These are phyloP conservation scores for Brienomyrus longianalis DNA, from an alignment of 2,113 vertebrate genomes.

Conservation along the genomic window DNA sequence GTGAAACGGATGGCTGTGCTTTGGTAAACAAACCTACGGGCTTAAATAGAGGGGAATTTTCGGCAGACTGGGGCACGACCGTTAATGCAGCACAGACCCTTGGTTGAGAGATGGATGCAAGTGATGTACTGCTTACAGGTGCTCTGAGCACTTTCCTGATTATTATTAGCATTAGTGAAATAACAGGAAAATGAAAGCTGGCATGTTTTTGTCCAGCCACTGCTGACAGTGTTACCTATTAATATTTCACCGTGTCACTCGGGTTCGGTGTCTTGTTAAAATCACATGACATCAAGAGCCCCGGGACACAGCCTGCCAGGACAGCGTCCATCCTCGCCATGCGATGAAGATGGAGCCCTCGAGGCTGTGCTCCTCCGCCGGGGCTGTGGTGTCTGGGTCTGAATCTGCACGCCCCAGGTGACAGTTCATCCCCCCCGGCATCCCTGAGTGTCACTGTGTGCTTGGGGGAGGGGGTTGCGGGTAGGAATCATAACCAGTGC, in stretches of 20 bases:
- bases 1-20: not conserved
- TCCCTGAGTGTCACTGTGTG: not conserved
- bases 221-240: not conserved
- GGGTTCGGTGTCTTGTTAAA: not conserved
- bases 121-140: not conserved
- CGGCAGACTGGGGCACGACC: not conserved
- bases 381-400: not conserved
- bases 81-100: not conserved
- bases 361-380: not conserved
- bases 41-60: not conserved
- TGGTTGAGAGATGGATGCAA: not conserved
- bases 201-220: not conserved
- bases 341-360: not conserved
- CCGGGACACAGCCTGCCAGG: not conserved
- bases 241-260: not conserved
- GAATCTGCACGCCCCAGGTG: not conserved
- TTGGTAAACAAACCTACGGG: not conserved
- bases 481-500: not conserved
- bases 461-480: not conserved
- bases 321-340: not conserved
- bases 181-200: not conserved
- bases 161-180: not conserved
- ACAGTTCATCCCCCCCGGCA: constrained; percentile 1
- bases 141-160: not conserved
- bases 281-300: not conserved